Evolutionary conservation across 1,140 invertebrate species (phyloP), one percentile per base, ranked within the genome.

Genomic region (Rhagoletis pomonella): DNA sequence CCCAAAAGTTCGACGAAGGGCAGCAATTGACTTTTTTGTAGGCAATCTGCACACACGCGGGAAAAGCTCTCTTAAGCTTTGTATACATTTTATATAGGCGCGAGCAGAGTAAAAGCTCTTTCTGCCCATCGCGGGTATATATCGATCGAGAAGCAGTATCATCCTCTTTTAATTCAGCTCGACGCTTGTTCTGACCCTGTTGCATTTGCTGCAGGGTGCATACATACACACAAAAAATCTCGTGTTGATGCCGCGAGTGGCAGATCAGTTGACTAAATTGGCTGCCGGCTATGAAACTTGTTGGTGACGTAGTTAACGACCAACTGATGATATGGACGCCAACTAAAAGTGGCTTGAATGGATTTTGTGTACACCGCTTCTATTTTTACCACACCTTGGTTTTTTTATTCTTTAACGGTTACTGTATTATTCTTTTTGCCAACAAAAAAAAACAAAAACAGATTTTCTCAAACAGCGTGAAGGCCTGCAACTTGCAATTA

Each of bases 401-500:
- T 81, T 9, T 9, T 55, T 55, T 9, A 55, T 55, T 55, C 50
- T 55, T 55, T 55, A 55, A 10, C 50, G 5, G 50, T 10, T 55
- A 55, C 50, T 55, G 10, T 55, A 55, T 55, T 19, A 81, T 10
- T 81, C 39, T 67, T 64, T 67, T 1, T 67, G 5, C 50, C 17
- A 1, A 9, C 7, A 50, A 58, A 55, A 73, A 73, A 67, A 3
- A 67, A 39, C n/a, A 64, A 64, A 4, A 64, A 29, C n/a, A 5
- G 3, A 3, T 19, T 10, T 81, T 9, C 29, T n/a, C 44, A 81
- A n/a, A 58, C 73, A 55, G 19, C 47, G 73, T 55, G 73, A 81
- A 81, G 73, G 73, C 47, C 73, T 81, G 73, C 73, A 81, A 81
- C 73, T 81, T 81, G 73, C 73, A 81, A 81, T 81, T 55, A 81